A percentile compares a stretch with the other conserved stretches of the same genome.
Conservation (phyloP, 2,888 invertebrate species). For the Lutraria lutraria region DNA sequence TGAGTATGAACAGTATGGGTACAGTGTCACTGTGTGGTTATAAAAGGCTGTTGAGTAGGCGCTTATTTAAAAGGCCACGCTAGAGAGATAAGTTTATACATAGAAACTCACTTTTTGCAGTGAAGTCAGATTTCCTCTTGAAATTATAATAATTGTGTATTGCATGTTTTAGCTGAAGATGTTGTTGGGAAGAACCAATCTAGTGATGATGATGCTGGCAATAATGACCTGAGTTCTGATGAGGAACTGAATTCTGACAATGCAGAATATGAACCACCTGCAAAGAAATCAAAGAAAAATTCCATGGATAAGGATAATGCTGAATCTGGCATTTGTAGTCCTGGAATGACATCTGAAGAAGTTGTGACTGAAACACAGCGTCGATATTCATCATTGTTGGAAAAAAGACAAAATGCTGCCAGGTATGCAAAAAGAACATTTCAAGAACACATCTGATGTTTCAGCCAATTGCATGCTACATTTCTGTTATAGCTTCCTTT, state of each 20-base stretch:
- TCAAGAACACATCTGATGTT: not conserved
- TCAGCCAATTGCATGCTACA: no score
- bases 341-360: slow-evolving; percentile 59
- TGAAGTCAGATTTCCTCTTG: not conserved
- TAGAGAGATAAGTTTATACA: no score
- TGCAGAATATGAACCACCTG: slow-evolving; percentile 42
- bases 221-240: not conserved
- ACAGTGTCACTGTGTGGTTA: no score
- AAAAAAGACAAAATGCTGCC: slow-evolving; percentile 21
- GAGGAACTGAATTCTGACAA: slow-evolving; percentile 6
- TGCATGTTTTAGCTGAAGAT: slow-evolving; percentile 53
- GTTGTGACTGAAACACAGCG: slow-evolving; percentile 51
- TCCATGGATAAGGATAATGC: slow-evolving; percentile 25
- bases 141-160: no score
- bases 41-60: no score
- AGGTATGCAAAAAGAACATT: not conserved
- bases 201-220: slow-evolving; percentile 48
- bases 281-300: slow-evolving; percentile 38
- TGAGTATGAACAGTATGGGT: no score
- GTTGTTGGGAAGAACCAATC: slow-evolving; percentile 56
- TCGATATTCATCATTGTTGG: slow-evolving; percentile 39
- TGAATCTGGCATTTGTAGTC: slow-evolving; percentile 45
- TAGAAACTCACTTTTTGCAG: not conserved
- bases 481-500: no score
- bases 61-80: no score